These are phyloP conservation scores for Hyles euphorbiae DNA, from an alignment of 1,140 invertebrate genomes.

Conservation along the genomic window DNA sequence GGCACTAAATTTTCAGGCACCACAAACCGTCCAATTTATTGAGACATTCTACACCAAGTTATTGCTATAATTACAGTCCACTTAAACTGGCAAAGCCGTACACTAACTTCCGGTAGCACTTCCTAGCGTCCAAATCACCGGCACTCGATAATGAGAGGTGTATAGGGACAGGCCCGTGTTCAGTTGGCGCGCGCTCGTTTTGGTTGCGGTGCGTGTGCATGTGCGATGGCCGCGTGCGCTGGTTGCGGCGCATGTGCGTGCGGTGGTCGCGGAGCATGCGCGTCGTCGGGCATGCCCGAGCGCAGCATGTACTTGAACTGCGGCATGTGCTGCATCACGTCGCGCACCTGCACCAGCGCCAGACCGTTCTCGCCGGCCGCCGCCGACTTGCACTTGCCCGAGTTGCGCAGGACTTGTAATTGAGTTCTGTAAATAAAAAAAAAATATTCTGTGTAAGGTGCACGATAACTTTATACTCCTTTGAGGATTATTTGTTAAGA, in stretches of 20 bases:
- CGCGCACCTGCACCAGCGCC: conserved; percentile 85
- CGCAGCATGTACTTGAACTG: conserved; percentile 88
- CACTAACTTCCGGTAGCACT: no score
- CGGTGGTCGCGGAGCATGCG: conserved; percentile 35
- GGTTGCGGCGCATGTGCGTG: conserved; percentile 32
- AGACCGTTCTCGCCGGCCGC: conserved; percentile 65
- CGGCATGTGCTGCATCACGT: conserved; percentile 89
- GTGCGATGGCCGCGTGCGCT: conserved; percentile 15
- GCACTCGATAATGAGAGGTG: no score
- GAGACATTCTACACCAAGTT: not conserved
- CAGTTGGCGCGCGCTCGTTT: conserved; percentile 62
- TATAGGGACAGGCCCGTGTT: conserved; percentile 1
- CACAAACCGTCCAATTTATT: not conserved
- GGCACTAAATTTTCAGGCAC: not conserved
- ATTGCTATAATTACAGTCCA: no score
- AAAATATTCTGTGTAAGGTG: not conserved
- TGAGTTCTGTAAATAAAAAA: conserved; percentile 78
- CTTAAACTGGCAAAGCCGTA: no score
- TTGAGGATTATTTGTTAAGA: no score
- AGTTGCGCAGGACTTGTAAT: conserved; percentile 83
- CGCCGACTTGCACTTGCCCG: conserved; percentile 81
- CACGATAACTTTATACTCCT: no score
- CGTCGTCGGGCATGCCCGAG: conserved; percentile 46
- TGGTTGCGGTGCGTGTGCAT: conserved; percentile 33
- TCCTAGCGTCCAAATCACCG: no score